phyloP scores from a whole-genome alignment of 2,113 vertebrate species.

The Ancistrus triradiatus region DNA sequence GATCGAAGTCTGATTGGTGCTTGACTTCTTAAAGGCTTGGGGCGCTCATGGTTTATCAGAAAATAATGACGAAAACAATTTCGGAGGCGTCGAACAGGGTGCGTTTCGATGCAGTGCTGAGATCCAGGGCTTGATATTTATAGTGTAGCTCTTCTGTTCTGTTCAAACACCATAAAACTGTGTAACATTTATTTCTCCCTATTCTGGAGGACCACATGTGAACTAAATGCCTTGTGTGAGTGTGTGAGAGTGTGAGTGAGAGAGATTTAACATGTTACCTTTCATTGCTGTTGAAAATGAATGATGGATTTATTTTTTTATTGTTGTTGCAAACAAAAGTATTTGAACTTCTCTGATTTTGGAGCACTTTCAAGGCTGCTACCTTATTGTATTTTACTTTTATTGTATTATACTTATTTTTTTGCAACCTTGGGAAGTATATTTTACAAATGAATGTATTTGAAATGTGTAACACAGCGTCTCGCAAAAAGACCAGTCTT shows the following conservation, averaged over 20 bases:
- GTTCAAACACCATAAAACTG: conserved; percentile 33
- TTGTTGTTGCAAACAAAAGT: conserved; percentile 49
- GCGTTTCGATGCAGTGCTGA: neutral
- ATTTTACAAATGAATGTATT: conserved; percentile 55
- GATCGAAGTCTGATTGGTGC: too few relatives aligned
- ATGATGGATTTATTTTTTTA: conserved; percentile 48
- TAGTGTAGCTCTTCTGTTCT: conserved; percentile 37
- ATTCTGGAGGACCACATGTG: conserved; percentile 32
- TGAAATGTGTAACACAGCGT: conserved; percentile 40
- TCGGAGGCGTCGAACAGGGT: neutral
- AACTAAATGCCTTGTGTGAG: conserved; percentile 40
- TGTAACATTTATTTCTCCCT: conserved; percentile 28
- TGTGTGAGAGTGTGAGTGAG: conserved; percentile 11
- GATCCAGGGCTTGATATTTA: conserved; percentile 1
- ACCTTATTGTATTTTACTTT: conserved; percentile 43
- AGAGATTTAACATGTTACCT: conserved; percentile 10
- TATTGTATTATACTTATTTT: conserved; percentile 14
- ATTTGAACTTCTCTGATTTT: conserved; percentile 46
- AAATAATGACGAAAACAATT: too few relatives aligned
- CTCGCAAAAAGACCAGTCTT: neutral
- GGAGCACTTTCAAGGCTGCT: conserved; percentile 57
- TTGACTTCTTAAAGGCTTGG: too few relatives aligned
- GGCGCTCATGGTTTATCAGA: too few relatives aligned
- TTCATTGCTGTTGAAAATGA: conserved; percentile 39
- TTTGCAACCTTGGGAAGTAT: conserved; percentile 44